Conservation (phyloP, 2,797 vertebrate genomes). For the Peromyscus attwateri region DNA sequence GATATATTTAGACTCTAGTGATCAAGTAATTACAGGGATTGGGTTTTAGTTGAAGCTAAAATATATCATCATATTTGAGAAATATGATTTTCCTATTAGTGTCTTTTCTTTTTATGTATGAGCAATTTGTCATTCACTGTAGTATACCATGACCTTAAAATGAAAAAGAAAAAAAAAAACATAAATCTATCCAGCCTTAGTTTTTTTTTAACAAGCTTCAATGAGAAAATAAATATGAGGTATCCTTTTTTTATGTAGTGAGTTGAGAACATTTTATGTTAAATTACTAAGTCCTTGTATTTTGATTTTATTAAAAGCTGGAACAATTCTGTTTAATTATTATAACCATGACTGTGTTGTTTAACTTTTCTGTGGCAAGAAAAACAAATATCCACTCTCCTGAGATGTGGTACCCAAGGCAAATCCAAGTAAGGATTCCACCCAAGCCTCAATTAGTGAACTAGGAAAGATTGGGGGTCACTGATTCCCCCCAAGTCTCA, state of each 20-base stretch:
- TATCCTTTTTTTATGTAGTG: not conserved
- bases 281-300: slow-evolving; percentile 24
- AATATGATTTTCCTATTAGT: slow-evolving; percentile 39
- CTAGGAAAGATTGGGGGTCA: rapidly evolving
- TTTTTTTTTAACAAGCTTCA: not conserved
- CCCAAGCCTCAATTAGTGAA: not conserved
- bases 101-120: slow-evolving; percentile 20
- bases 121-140: slow-evolving; percentile 9
- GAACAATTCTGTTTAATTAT: slow-evolving; percentile 7
- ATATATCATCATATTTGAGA: slow-evolving; percentile 22
- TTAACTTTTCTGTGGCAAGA: not conserved
- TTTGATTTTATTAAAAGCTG: slow-evolving; percentile 35
- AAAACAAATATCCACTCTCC: not conserved
- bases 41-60: slow-evolving; percentile 52
- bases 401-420: not conserved
- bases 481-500: not conserved
- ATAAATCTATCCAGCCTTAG: not conserved
- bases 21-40: slow-evolving; percentile 43
- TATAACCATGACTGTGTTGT: not conserved
- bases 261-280: slow-evolving; percentile 25
- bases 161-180: not conserved
- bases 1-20: slow-evolving; percentile 20
- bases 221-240: not conserved
- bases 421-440: not conserved
- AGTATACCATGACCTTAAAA: slow-evolving; percentile 1